phyloP scores from a whole-genome alignment of 2,797 vertebrate species.

The Sorex maritimensis region DNA sequence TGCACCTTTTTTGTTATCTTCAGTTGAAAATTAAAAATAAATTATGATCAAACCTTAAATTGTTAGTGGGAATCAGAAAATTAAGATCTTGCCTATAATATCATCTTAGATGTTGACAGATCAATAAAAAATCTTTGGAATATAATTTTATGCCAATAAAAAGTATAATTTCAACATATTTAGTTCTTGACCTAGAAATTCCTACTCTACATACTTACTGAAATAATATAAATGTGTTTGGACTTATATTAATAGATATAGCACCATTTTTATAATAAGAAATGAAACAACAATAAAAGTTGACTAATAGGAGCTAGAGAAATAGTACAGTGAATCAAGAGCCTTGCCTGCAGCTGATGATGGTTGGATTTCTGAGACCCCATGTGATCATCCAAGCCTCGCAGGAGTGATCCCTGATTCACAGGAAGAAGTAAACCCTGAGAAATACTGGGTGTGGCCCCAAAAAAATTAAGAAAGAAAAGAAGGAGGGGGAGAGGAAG shows the following conservation, averaged over 20 bases:
- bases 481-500: no score
- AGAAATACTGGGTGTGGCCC: no score
- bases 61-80: not conserved
- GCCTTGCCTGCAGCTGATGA: no score
- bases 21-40: conserved; percentile 58
- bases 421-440: no score
- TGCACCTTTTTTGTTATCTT: conserved; percentile 28
- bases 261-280: not conserved
- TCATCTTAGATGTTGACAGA: not conserved
- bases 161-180: not conserved
- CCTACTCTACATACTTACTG: not conserved
- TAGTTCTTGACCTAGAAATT: conserved; percentile 35
- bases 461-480: not conserved
- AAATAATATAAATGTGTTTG: not conserved
- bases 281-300: not conserved
- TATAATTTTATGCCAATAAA: conserved; percentile 9
- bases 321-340: not conserved
- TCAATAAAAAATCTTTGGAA: conserved; percentile 5
- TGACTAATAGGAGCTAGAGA: not conserved
- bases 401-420: no score
- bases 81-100: not conserved
- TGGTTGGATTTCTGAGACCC: no score
- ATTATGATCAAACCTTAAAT: not conserved
- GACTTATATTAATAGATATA: conserved; percentile 24
- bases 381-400: no score